These are phyloP conservation scores for Bolborhynchus lineola DNA, from an alignment of 2,113 vertebrate genomes.

Conservation along the genomic window DNA sequence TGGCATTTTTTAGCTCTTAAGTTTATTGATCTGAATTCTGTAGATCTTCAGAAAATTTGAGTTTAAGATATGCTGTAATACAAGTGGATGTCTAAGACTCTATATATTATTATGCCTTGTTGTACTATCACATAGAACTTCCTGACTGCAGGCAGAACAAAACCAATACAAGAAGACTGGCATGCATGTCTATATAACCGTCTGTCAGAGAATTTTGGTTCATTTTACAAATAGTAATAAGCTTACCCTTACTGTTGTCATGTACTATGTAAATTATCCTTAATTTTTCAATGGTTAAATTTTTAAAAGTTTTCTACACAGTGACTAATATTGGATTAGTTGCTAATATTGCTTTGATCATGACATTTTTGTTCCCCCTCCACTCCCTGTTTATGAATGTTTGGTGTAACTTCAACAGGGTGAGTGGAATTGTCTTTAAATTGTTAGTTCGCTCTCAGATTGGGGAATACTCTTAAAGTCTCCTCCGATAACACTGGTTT, in stretches of 20 bases:
- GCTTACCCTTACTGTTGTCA: neutral
- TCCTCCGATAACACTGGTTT: neutral
- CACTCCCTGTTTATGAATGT: neutral
- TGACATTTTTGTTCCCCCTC: neutral
- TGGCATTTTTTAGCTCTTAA: neutral
- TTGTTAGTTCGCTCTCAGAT: neutral
- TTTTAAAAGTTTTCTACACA: neutral
- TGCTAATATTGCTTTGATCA: neutral
- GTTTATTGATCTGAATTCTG: neutral
- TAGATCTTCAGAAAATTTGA: neutral
- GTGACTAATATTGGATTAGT: neutral
- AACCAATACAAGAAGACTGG: neutral
- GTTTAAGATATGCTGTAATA: neutral
- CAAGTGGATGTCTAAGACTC: neutral
- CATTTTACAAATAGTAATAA: neutral
- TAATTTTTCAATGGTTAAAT: neutral
- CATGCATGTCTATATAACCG: neutral
- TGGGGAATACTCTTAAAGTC: neutral
- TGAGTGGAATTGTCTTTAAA: neutral
- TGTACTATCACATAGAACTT: neutral
- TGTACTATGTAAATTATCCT: neutral
- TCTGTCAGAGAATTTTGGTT: neutral
- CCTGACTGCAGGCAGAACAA: neutral
- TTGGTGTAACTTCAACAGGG: neutral
- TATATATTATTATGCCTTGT: neutral